Percentiles rank a stretch among this genome's conserved stretches.
Conservation (phyloP, 2,888 invertebrate species). For the Leptopilina myrica region DNA sequence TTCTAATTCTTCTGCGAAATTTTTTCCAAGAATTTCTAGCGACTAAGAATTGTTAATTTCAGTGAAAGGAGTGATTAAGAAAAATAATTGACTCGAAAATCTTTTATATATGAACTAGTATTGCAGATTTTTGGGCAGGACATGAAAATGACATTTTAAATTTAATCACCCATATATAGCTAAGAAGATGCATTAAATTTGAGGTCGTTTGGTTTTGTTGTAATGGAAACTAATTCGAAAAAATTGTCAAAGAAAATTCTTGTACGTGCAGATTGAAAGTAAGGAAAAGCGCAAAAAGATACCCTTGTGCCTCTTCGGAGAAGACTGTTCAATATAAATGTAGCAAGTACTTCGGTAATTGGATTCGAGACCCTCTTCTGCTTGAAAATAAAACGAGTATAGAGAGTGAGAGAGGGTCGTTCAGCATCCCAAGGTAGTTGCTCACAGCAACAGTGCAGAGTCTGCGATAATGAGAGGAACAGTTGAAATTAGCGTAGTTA, state of each 20-base stretch:
- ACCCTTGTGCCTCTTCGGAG: slow-evolving; percentile 12
- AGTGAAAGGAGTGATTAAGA: too few relatives aligned
- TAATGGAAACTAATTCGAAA: slow-evolving; percentile 7
- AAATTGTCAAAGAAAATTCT: slow-evolving; percentile 26
- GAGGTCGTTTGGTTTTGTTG: background rate
- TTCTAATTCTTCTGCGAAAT: too few relatives aligned
- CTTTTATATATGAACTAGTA: too few relatives aligned
- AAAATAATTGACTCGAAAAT: too few relatives aligned
- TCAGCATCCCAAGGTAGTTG: slow-evolving; percentile 12
- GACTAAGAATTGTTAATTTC: too few relatives aligned
- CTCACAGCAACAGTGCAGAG: slow-evolving; percentile 11
- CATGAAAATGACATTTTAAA: too few relatives aligned
- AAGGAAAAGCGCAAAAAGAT: slow-evolving; percentile 26
- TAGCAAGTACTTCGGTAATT: slow-evolving; percentile 22
- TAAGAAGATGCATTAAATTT: background rate
- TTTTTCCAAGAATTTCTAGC: too few relatives aligned
- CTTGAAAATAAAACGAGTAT: background rate
- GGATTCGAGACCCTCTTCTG: background rate
- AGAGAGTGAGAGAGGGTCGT: background rate
- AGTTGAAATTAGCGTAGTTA: slow-evolving; percentile 36
- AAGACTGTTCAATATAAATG: slow-evolving; percentile 1
- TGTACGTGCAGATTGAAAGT: slow-evolving; percentile 21
- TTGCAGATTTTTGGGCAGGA: too few relatives aligned
- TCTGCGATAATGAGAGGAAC: slow-evolving; percentile 35
- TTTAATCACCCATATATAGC: too few relatives aligned